Base-by-base conservation (phyloP, 2,797 vertebrate genomes). In the Chelidonichthys spinosus region DNA sequence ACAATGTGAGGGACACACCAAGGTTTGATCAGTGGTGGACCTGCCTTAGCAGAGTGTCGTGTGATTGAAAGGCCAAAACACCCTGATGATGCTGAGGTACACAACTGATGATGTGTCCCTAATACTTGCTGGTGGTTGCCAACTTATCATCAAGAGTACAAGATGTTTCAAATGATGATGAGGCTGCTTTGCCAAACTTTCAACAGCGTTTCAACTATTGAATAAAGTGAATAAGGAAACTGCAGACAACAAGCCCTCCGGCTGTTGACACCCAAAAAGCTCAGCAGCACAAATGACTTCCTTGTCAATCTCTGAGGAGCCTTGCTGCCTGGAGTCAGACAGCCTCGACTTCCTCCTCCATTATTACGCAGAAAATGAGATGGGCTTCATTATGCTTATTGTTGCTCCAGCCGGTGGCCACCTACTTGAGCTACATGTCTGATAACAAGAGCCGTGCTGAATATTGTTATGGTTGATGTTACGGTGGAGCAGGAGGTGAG, bases 301-400 rank as follows among this genome's bases (percentile, higher is more conserved):
- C 68, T 63, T 72, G 74, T 79, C 59, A 72, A 49, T 90, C 83
- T 84, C 62, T 58, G 55, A 64, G 49, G 64, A 81, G 67, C 60
- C 49, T 25, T 32, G n/a, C 11, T 70, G 78, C 85, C 85, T 72
- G 75, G 50, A 78, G 86, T 81, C 61, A 81, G 58, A 55, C 69
- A 65, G 73, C 37, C 60, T 72, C 47, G 25, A 25, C 25, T 58
- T 74, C 76, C 63, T 59, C 54, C 63, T 67, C 55, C 59, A 61
- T 79, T 77, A 72, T 79, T 80, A 83, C 7, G 7, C 37, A 63
- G 72, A 53, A 87, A 83, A 89, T 85, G 66, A 85, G 76, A 82
- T 82, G 42, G 81, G 52, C 61, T 74, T 66, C 63, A 78, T 86
- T 82, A 82, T 89, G 84, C 72, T 84, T 81, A 87, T 87, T 87